phyloP scores from a whole-genome alignment of 2,113 vertebrate species.

The Potamarius usumacintae region DNA sequence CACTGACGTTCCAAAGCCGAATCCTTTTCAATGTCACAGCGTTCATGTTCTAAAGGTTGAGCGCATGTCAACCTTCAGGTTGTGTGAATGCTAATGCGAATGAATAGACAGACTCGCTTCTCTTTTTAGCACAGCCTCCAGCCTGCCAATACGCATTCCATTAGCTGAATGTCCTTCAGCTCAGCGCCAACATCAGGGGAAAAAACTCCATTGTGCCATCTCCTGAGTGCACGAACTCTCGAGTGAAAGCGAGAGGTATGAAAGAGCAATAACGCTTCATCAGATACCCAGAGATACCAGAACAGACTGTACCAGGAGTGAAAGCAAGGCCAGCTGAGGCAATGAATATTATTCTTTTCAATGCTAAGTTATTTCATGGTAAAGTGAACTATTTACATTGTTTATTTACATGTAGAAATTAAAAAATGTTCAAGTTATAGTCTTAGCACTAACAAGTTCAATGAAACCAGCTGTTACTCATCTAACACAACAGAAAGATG shows the following conservation, averaged over 20 bases:
- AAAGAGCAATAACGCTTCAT: slow-evolving; percentile 28
- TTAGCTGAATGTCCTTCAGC: slow-evolving; percentile 50
- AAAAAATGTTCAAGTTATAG: not conserved
- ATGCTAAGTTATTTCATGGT: not conserved
- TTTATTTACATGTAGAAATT: not conserved
- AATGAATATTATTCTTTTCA: not conserved
- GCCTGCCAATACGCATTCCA: slow-evolving; percentile 50
- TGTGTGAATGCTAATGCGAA: slow-evolving; percentile 45
- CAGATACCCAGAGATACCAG: not conserved
- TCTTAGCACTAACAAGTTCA: too few relatives aligned
- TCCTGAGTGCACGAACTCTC: slow-evolving; percentile 23
- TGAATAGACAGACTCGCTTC: slow-evolving; percentile 44
- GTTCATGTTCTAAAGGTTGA: slow-evolving; percentile 35
- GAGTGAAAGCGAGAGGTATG: slow-evolving; percentile 32
- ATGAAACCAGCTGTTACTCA: not conserved
- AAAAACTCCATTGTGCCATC: slow-evolving; percentile 37
- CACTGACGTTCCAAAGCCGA: not conserved
- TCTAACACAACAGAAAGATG: not conserved
- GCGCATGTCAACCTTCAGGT: slow-evolving; percentile 42
- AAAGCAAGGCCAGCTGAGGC: slow-evolving; percentile 6
- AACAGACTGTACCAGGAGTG: not conserved
- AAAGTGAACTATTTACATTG: not conserved
- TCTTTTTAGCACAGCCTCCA: slow-evolving; percentile 38
- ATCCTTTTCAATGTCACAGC: slow-evolving; percentile 17
- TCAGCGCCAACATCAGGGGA: slow-evolving; percentile 4